Conservation (phyloP, 2,797 vertebrate species). For the Eremophila alpestris region DNA sequence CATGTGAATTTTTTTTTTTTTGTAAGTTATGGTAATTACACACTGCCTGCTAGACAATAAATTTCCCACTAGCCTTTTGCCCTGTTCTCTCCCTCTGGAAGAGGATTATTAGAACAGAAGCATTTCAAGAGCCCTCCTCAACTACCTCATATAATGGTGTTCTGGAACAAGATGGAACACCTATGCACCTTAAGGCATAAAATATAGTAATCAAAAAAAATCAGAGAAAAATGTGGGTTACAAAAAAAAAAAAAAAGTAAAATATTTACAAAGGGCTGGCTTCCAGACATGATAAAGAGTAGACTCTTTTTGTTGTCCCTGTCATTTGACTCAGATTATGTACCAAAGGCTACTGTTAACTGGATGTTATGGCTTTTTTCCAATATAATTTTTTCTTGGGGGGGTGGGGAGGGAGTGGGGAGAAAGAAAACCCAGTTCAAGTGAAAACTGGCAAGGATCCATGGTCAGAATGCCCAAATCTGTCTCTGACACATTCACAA, state of each 20-base stretch:
- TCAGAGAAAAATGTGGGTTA: background rate
- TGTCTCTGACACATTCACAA: background rate
- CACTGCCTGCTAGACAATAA: constrained; percentile 58
- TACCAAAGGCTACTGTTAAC: background rate
- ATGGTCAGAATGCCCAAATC: background rate
- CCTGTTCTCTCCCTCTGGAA: constrained; percentile 44
- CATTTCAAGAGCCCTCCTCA: background rate
- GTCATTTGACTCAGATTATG: background rate
- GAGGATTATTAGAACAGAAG: constrained; percentile 58
- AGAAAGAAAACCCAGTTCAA: background rate
- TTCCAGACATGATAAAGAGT: background rate
- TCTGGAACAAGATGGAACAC: background rate
- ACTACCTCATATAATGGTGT: background rate
- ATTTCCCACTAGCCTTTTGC: constrained; percentile 55
- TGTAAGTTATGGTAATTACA: constrained; percentile 70
- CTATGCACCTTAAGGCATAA: background rate
- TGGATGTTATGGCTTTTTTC: background rate
- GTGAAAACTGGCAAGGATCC: background rate
- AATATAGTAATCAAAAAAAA: background rate
- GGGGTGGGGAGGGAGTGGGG: rapidly evolving
- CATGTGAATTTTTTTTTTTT: constrained; percentile 37
- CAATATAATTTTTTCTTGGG: too few species aligned
- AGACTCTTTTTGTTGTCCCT: background rate
- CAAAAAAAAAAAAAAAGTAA: background rate
- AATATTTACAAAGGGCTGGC: background rate